Evolutionary conservation across 37 sponge, comb jelly and placozoan genomes (phyloP).

Genomic region (Geodia barretti): DNA sequence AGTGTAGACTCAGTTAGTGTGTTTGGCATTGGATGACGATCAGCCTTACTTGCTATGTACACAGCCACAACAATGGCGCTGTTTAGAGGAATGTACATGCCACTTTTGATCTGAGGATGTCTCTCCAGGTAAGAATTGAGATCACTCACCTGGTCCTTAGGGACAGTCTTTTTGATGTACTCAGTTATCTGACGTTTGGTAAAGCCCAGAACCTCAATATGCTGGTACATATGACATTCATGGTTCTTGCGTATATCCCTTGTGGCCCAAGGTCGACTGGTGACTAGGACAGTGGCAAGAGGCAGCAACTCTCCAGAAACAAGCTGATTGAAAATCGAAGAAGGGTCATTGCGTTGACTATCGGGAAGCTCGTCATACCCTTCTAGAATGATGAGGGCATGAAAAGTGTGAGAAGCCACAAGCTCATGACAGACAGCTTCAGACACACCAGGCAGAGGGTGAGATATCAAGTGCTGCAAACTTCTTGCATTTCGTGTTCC

Average conservation of each 20-base stretch:
- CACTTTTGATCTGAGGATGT: not conserved
- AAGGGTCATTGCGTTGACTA: not conserved
- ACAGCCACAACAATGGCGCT: not conserved
- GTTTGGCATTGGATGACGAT: not conserved
- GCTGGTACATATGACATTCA: not conserved
- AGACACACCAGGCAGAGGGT: not conserved
- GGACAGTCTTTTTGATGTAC: not conserved
- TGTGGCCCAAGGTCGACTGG: conserved; percentile 16
- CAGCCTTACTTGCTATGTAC: not conserved
- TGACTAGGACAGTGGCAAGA: not conserved
- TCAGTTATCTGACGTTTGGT: not conserved
- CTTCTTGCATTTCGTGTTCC: not conserved
- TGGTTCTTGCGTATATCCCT: too few relatives aligned
- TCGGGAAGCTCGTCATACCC: not conserved
- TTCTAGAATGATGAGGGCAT: not conserved
- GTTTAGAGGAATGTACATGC: conserved; percentile 10
- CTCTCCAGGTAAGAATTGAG: not conserved
- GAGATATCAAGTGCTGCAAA: not conserved
- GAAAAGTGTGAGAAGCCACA: too few relatives aligned
- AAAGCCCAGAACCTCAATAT: conserved; percentile 2
- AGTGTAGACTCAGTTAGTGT: conserved; percentile 19
- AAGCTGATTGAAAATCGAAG: not conserved
- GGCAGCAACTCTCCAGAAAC: not conserved
- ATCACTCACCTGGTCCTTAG: too few relatives aligned
- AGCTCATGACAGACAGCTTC: not conserved